Conservation (phyloP, 2,888 invertebrate genomes). For the Pogonocherus hispidulus region DNA sequence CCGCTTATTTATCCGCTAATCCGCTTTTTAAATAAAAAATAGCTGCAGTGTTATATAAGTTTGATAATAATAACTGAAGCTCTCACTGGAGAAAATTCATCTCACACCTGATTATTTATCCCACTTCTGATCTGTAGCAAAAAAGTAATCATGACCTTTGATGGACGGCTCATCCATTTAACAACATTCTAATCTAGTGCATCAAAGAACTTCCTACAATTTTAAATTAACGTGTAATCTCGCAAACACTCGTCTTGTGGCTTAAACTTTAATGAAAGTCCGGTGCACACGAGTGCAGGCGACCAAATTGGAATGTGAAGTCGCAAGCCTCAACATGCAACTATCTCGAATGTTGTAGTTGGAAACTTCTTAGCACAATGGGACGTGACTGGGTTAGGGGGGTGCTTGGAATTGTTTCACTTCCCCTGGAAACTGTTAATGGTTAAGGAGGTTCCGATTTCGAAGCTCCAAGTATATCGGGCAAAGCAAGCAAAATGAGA, state of each 20-base stretch:
- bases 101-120: neutral
- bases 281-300: conserved; percentile 20
- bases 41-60: too few species aligned
- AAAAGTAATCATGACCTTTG: too few species aligned
- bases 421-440: conserved; percentile 23
- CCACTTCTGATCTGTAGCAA: neutral
- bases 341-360: neutral
- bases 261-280: neutral
- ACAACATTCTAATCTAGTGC: too few species aligned
- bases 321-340: conserved; percentile 16
- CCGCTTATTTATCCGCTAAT: too few species aligned
- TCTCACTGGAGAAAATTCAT: too few species aligned
- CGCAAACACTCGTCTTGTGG: neutral
- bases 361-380: conserved; percentile 14
- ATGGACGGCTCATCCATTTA: too few species aligned
- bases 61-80: too few species aligned
- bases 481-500: too few species aligned
- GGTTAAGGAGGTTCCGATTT: neutral
- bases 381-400: conserved; percentile 19
- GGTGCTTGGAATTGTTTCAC: conserved; percentile 19
- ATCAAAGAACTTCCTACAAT: neutral
- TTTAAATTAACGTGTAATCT: conserved; percentile 1
- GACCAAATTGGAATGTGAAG: conserved; percentile 16
- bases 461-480: too few species aligned
- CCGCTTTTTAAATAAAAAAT: too few species aligned